Conservation (phyloP, 2,113 vertebrate genomes). For the Monopterus albus region DNA sequence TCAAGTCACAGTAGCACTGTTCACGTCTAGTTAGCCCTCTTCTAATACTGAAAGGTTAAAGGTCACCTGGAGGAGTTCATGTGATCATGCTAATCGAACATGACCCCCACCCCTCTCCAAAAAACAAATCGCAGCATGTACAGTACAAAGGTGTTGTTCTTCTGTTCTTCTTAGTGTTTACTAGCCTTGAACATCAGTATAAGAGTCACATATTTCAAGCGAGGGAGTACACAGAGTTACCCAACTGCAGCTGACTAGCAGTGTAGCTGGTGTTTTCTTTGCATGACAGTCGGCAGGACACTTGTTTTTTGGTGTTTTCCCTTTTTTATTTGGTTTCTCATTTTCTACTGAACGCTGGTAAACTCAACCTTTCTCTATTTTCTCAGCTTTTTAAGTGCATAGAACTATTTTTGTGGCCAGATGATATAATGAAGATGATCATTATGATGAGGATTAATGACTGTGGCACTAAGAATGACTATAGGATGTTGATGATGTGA, state of each 20-base stretch:
- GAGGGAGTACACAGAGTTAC: constrained; percentile 68
- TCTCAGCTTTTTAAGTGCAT: constrained; percentile 81
- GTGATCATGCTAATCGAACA: constrained; percentile 38
- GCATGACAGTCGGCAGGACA: constrained; percentile 80
- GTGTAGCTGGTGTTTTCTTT: constrained; percentile 75
- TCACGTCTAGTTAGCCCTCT: constrained; percentile 12
- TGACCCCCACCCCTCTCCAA: constrained; percentile 1
- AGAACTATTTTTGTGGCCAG: constrained; percentile 81
- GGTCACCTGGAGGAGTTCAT: constrained; percentile 23
- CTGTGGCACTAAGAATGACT: constrained; percentile 50
- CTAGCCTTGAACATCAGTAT: constrained; percentile 59
- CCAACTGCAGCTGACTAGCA: constrained; percentile 69
- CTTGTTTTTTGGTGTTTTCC: constrained; percentile 70
- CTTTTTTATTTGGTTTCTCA: constrained; percentile 59
- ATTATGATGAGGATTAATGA: constrained; percentile 56
- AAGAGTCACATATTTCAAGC: constrained; percentile 65
- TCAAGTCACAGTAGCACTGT: constrained; percentile 41
- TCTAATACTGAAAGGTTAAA: constrained; percentile 43
- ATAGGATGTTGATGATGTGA: constrained; percentile 40
- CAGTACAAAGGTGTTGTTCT: constrained; percentile 70
- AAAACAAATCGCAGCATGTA: too few species aligned
- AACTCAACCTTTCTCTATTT: constrained; percentile 75
- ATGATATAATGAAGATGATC: constrained; percentile 69
- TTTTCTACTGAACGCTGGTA: constrained; percentile 83
- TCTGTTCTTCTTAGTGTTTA: constrained; percentile 71